These are phyloP conservation scores for Sebastes minor DNA, from an alignment of 2,797 vertebrate genomes.

Conservation along the genomic window DNA sequence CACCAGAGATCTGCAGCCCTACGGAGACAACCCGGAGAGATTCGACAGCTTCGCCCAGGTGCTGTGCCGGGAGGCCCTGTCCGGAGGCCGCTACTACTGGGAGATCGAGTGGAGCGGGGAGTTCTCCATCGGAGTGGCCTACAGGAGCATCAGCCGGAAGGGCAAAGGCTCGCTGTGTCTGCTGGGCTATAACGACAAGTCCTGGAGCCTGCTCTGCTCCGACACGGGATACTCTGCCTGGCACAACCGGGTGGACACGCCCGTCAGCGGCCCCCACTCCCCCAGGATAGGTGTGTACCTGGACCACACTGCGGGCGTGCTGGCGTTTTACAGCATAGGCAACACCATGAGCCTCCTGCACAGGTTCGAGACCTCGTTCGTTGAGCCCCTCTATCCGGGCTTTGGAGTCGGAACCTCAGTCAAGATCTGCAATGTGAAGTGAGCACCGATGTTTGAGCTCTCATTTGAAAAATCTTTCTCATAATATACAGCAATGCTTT, in stretches of 20 bases:
- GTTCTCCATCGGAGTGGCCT: slow-evolving; percentile 85
- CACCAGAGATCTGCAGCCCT: slow-evolving; percentile 83
- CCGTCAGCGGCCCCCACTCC: slow-evolving; percentile 80
- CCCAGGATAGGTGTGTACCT: slow-evolving; percentile 85
- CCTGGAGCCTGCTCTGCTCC: slow-evolving; percentile 87
- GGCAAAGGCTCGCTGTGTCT: slow-evolving; percentile 85
- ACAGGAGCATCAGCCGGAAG: slow-evolving; percentile 83
- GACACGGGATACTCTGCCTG: slow-evolving; percentile 86
- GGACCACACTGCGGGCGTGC: slow-evolving; percentile 81
- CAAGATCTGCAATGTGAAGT: slow-evolving; percentile 85
- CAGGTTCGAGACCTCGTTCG: slow-evolving; percentile 83
- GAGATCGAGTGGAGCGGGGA: slow-evolving; percentile 87
- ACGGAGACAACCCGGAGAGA: slow-evolving; percentile 76
- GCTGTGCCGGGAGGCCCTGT: slow-evolving; percentile 82
- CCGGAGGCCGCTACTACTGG: slow-evolving; percentile 85
- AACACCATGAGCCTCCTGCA: slow-evolving; percentile 85
- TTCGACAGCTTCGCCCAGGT: slow-evolving; percentile 87
- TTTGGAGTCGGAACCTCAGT: slow-evolving; percentile 87
- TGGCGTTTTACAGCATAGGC: slow-evolving; percentile 85
- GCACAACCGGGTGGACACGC: slow-evolving; percentile 84
- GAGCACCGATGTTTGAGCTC: slow-evolving; percentile 40
- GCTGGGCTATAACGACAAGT: slow-evolving; percentile 87
- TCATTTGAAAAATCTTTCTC: slow-evolving; percentile 10
- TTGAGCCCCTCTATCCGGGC: slow-evolving; percentile 84
- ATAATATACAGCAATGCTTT: slow-evolving; percentile 24